These are phyloP conservation scores for Trichechus manatus DNA, from an alignment of 2,113 vertebrate species.

Conservation along the genomic window DNA sequence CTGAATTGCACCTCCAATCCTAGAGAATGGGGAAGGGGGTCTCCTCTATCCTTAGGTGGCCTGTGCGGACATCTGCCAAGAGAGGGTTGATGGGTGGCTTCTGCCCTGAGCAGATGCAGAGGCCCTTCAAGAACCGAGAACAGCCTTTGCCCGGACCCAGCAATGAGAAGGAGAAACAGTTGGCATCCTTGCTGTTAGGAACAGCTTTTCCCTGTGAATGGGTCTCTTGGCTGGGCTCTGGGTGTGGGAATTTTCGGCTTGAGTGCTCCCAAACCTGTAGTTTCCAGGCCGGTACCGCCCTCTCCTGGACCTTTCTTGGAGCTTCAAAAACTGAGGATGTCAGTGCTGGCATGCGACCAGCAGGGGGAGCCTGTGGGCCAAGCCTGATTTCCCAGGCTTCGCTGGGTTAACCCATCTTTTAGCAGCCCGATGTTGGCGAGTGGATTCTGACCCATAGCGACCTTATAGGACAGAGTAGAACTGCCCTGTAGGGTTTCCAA, in stretches of 20 bases:
- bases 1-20: not conserved
- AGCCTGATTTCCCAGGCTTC: not conserved
- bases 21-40: not conserved
- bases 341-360: constrained; percentile 62
- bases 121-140: not conserved
- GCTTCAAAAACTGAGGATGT: not conserved
- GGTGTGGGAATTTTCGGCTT: not conserved
- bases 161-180: not conserved
- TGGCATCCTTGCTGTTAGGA: not conserved
- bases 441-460: too few relatives aligned
- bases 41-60: not conserved
- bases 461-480: too few relatives aligned
- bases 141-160: not conserved
- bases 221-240: not conserved
- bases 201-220: not conserved
- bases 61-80: not conserved
- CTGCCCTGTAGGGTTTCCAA: too few relatives aligned
- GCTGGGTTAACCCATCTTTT: not conserved
- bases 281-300: constrained; percentile 31
- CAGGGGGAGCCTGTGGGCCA: constrained; percentile 50
- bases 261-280: not conserved
- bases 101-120: not conserved
- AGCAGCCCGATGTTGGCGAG: too few relatives aligned
- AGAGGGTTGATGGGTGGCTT: not conserved
- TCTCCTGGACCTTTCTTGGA: constrained; percentile 70